These are phyloP conservation scores for Peribatodes rhomboidaria DNA, from an alignment of 2,888 invertebrate species.

Conservation along the genomic window DNA sequence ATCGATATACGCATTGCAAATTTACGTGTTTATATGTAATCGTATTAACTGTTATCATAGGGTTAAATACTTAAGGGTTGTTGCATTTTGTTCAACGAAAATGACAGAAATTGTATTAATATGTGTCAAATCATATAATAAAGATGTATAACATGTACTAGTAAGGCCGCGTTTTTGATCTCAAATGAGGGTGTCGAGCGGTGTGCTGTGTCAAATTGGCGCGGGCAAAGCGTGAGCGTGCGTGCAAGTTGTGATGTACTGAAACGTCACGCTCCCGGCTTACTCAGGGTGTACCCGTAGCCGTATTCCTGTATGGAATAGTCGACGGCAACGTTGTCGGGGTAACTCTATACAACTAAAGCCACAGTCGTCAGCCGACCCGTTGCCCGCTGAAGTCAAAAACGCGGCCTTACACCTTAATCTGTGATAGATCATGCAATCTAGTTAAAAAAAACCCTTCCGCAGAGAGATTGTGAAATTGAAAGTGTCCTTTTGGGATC, in stretches of 20 bases:
- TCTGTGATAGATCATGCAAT: conserved; percentile 11
- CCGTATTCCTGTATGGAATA: neutral
- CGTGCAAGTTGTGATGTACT: neutral
- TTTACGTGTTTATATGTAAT: conserved; percentile 78
- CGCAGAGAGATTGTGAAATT: neutral
- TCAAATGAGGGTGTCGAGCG: neutral
- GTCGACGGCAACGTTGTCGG: no score
- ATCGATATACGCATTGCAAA: conserved; percentile 68
- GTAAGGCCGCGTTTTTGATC: neutral
- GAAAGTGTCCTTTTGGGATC: conserved; percentile 17
- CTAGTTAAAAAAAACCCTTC: neutral
- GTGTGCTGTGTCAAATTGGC: neutral
- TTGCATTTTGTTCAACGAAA: conserved; percentile 77
- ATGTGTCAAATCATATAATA: conserved; percentile 26
- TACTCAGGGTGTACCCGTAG: neutral
- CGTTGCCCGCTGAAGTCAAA: neutral
- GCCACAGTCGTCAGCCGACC: neutral
- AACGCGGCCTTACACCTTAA: neutral
- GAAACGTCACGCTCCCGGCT: neutral
- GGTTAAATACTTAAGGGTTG: conserved; percentile 68
- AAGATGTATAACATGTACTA: neutral
- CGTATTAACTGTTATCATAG: conserved; percentile 77
- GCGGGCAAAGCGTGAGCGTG: no score
- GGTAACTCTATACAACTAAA: neutral
- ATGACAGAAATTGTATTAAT: conserved; percentile 22